phyloP scores from a whole-genome alignment of 2,797 vertebrate genomes.

The Phrynocephalus forsythii region DNA sequence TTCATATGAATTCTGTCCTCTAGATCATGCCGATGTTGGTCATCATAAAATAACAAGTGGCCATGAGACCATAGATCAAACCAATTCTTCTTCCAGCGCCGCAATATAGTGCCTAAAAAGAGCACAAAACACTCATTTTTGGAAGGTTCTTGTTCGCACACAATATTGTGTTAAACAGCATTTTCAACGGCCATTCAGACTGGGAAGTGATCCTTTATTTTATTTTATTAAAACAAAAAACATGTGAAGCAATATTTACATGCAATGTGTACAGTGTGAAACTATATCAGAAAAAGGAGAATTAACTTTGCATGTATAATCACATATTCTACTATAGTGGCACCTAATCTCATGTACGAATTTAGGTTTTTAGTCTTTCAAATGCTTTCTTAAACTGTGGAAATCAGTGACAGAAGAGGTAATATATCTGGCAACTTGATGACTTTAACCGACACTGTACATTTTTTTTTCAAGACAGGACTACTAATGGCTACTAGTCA shows the following conservation, averaged over 20 bases:
- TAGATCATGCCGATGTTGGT: constrained; percentile 86
- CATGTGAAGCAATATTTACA: background rate
- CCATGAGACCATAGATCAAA: constrained; percentile 95
- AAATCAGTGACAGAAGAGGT: background rate
- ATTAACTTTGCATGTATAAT: too few species aligned
- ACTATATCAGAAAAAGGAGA: background rate
- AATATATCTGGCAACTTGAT: background rate
- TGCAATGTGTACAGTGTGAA: background rate
- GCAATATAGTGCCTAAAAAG: constrained; percentile 90
- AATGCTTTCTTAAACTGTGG: background rate
- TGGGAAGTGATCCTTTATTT: background rate
- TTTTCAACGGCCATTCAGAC: constrained; percentile 17
- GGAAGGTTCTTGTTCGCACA: background rate
- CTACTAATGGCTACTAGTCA: background rate
- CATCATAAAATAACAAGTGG: constrained; percentile 90
- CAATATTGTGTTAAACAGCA: constrained; percentile 14
- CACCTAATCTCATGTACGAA: background rate
- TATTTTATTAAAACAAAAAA: background rate
- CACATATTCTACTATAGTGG: background rate
- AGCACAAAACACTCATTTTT: constrained; percentile 40
- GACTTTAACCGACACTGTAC: background rate
- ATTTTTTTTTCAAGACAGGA: background rate
- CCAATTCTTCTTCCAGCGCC: constrained; percentile 97
- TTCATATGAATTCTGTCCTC: constrained; percentile 95
- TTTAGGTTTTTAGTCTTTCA: background rate